Base-by-base conservation (phyloP, 2,888 invertebrate genomes). In the Phoenoteleia sp. region DNA sequence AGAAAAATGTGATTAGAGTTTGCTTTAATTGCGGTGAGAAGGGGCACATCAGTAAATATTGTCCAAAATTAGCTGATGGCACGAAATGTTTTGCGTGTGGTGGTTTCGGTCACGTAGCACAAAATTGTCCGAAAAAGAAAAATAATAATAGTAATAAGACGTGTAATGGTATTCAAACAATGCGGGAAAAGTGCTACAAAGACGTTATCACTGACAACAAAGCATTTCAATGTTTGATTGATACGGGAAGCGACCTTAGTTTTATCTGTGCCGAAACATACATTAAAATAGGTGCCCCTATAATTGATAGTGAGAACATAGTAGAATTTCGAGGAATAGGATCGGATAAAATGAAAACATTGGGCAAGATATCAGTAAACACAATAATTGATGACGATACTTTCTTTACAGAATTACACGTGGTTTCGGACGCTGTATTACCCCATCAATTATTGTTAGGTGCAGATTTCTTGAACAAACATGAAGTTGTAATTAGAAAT, bases 241-340 rank as follows among this genome's bases (percentile, higher is more conserved):
- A n/a, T n/a, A n/a, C n/a, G n/a, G n/a, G n/a, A n/a, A n/a, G n/a
- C n/a, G n/a, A n/a, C n/a, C 15, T 81, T 15, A 67, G 45, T 29
- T n/a, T 81, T n/a, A 58, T 81, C n/a, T 42, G 74, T 0, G 81
- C 49, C 2, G 66, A 81, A 0, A 25, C 49, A 11, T 69, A 56
- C 13, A 19, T 58, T 3, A 49, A 69, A 25, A 49, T 82, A 5
- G 82, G 82, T 2, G 45, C 74, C n/a, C 60, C 71, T 9, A 11
- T 2, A 7, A 21, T 58, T 17, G 27, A 42, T 42, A 19, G 64
- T 5, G 36, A 45, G 4, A 62, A 71, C 3, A 45, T 47, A 13
- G 76, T 56, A 15, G 27, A 49, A 52, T 82, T 85, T 33, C 47
- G 29, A 1, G 81, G 81, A 2, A 47, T 76, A 6, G 58, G 47